These are phyloP conservation scores for Coregonus ussuriensis DNA, from an alignment of 2,797 vertebrate genomes.

Conservation along the genomic window DNA sequence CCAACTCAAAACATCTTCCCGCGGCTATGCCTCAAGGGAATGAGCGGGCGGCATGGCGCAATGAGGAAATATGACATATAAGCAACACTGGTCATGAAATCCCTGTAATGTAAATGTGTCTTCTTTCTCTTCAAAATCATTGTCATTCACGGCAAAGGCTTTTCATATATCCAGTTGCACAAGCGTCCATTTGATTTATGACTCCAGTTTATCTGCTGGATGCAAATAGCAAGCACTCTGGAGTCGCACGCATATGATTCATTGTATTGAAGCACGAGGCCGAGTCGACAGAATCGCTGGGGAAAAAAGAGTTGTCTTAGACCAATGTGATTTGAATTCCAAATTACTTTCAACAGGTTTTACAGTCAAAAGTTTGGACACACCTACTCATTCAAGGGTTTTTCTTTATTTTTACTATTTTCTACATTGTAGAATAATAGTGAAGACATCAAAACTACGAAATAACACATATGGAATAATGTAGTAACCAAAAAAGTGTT, in stretches of 20 bases:
- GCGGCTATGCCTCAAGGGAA: background rate
- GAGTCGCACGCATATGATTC: slow-evolving; percentile 27
- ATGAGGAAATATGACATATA: slow-evolving; percentile 22
- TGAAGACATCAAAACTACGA: no score
- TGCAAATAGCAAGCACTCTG: slow-evolving; percentile 51
- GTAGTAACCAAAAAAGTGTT: no score
- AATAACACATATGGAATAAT: no score
- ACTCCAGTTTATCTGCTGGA: slow-evolving; percentile 64
- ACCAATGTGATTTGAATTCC: slow-evolving; percentile 32
- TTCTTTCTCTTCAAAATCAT: slow-evolving; percentile 43
- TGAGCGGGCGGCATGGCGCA: slow-evolving; percentile 6
- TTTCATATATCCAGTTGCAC: slow-evolving; percentile 50
- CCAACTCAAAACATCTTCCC: no score
- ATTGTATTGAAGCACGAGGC: slow-evolving; percentile 20
- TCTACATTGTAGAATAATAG: no score
- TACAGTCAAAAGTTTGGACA: no score
- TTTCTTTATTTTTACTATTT: no score
- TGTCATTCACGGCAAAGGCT: slow-evolving; percentile 54
- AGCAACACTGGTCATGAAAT: slow-evolving; percentile 35
- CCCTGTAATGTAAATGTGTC: slow-evolving; percentile 45
- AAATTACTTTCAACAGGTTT: slow-evolving; percentile 28
- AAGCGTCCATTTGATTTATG: slow-evolving; percentile 63
- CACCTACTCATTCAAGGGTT: no score
- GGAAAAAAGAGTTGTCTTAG: slow-evolving; percentile 18
- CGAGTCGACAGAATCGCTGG: slow-evolving; percentile 33